These are phyloP conservation scores for Nemotelus pantherinus DNA, from an alignment of 2,888 invertebrate species.

Conservation along the genomic window DNA sequence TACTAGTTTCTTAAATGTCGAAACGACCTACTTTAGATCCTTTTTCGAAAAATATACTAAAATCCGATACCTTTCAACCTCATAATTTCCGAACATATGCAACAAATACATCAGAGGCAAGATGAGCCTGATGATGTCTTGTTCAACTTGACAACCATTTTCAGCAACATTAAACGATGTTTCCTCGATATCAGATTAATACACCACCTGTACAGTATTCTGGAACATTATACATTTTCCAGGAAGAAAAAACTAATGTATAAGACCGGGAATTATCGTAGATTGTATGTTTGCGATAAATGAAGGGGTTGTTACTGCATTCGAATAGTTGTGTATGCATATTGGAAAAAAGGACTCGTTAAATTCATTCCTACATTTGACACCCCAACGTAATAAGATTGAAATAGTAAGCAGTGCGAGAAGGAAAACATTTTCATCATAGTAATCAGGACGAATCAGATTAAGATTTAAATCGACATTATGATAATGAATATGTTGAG, in stretches of 20 bases:
- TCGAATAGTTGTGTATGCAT: background rate
- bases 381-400: background rate
- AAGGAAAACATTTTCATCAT: background rate
- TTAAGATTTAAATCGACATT: slow-evolving; percentile 11
- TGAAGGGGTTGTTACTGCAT: background rate
- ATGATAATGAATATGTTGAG: background rate
- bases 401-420: background rate
- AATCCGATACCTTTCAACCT: background rate
- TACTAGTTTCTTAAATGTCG: no score
- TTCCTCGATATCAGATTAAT: no score
- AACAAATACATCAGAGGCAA: background rate
- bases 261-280: background rate
- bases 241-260: no score
- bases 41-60: background rate
- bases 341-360: background rate
- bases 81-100: background rate
- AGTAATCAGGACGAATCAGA: background rate
- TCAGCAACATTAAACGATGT: background rate
- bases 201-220: no score
- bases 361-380: background rate
- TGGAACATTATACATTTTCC: no score
- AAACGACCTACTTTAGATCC: background rate
- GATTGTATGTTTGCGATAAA: background rate
- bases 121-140: background rate
- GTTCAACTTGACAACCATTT: slow-evolving; percentile 5